Conservation (phyloP, 2,888 invertebrate genomes). For the Aspidiotus destructor region DNA sequence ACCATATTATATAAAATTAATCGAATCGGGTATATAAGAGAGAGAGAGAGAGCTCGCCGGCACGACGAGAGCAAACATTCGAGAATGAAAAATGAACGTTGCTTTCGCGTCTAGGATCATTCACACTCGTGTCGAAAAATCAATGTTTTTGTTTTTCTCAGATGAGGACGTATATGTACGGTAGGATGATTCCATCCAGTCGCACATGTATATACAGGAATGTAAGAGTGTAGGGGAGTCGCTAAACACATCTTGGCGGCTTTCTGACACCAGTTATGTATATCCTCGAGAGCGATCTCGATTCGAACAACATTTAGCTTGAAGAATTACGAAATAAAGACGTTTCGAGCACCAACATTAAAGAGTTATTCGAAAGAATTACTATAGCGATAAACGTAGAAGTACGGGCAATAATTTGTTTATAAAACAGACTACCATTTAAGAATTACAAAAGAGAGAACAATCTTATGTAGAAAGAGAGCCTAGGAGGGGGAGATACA, state of each 20-base stretch:
- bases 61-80: slow-evolving; percentile 1
- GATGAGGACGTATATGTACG: neutral
- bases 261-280: neutral
- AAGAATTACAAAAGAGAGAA: neutral
- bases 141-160: slow-evolving; percentile 1
- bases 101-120: neutral
- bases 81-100: slow-evolving; percentile 4
- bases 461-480: neutral
- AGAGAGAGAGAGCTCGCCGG: neutral
- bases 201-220: neutral
- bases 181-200: neutral
- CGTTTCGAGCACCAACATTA: slow-evolving; percentile 4
- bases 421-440: slow-evolving; percentile 7
- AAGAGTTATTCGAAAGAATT: slow-evolving; percentile 13
- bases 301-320: neutral
- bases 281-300: neutral
- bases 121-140: slow-evolving; percentile 1
- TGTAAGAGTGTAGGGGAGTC: neutral
- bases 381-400: neutral
- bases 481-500: neutral
- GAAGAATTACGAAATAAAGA: slow-evolving; percentile 6
- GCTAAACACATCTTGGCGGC: neutral
- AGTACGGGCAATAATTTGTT: slow-evolving; percentile 5
- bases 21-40: neutral
- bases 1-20: neutral